These are phyloP conservation scores for Teinopalpus imperialis DNA, from an alignment of 2,888 invertebrate genomes.

Conservation along the genomic window DNA sequence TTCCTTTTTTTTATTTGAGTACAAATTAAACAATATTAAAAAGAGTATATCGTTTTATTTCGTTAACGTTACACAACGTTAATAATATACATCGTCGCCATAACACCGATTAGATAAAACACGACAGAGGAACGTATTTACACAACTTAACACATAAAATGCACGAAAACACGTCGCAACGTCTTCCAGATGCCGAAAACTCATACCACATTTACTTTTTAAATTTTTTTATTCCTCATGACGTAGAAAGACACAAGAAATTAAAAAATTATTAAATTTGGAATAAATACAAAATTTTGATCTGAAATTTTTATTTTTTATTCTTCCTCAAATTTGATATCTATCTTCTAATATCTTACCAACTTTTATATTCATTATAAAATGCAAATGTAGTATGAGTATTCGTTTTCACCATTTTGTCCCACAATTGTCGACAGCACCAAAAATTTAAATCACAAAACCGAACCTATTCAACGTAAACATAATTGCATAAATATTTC, in stretches of 20 bases:
- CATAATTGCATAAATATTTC: slow-evolving; percentile 33
- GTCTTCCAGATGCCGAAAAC: slow-evolving; percentile 1
- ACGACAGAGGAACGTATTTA: slow-evolving; percentile 54
- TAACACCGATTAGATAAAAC: slow-evolving; percentile 43
- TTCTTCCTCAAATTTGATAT: no score
- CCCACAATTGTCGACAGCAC: slow-evolving; percentile 36
- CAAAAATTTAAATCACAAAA: slow-evolving; percentile 40
- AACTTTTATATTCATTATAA: no score
- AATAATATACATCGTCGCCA: slow-evolving; percentile 35
- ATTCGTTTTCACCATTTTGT: neutral
- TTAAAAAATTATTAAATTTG: slow-evolving; percentile 5
- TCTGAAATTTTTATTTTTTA: neutral
- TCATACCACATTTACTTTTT: slow-evolving; percentile 10
- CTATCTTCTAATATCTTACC: no score
- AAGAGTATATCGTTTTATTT: slow-evolving; percentile 57
- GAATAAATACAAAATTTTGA: neutral
- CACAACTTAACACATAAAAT: slow-evolving; percentile 45
- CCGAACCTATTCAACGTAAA: slow-evolving; percentile 31
- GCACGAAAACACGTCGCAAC: slow-evolving; percentile 37
- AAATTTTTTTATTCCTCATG: neutral
- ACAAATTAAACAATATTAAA: slow-evolving; percentile 35
- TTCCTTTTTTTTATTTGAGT: no score
- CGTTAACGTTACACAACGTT: slow-evolving; percentile 47
- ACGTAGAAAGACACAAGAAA: neutral
- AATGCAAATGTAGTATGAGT: no score